These are phyloP conservation scores for Chondrilla cf. caribensis DNA, from an alignment of 37 sponge, comb jelly and placozoan species.

Conservation along the genomic window DNA sequence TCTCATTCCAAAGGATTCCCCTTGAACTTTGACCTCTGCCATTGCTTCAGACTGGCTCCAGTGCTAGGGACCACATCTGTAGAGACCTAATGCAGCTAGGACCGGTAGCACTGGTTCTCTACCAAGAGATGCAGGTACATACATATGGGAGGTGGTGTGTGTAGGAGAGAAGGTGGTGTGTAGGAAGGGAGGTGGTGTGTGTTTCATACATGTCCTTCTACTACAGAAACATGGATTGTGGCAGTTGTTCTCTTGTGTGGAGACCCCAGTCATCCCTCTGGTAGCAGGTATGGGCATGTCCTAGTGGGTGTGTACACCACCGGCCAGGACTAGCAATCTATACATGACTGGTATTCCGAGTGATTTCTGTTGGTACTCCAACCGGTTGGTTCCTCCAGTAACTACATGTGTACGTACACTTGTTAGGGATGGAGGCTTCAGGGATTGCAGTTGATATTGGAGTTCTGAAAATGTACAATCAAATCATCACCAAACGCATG, in stretches of 20 bases:
- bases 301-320: not conserved
- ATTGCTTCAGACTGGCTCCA: not conserved
- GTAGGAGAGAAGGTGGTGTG: not conserved
- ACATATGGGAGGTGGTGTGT: not conserved
- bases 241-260: conserved; percentile 40
- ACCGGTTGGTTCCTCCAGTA: too few relatives aligned
- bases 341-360: too few relatives aligned
- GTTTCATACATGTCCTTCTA: not conserved
- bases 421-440: conserved; percentile 12
- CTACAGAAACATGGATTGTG: conserved; percentile 45
- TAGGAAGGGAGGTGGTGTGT: too few relatives aligned
- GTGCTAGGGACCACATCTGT: not conserved
- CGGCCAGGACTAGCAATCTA: too few relatives aligned
- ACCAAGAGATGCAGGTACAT: conserved; percentile 43
- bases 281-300: conserved; percentile 22
- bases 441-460: not conserved
- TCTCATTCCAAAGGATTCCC: too few relatives aligned
- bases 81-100: conserved; percentile 48
- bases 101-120: conserved; percentile 34
- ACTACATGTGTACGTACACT: too few relatives aligned
- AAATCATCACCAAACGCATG: not conserved
- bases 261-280: conserved; percentile 36
- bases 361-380: too few relatives aligned
- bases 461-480: not conserved
- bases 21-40: too few relatives aligned